These are phyloP conservation scores for Alauda arvensis DNA, from an alignment of 2,797 vertebrate species.

Conservation along the genomic window DNA sequence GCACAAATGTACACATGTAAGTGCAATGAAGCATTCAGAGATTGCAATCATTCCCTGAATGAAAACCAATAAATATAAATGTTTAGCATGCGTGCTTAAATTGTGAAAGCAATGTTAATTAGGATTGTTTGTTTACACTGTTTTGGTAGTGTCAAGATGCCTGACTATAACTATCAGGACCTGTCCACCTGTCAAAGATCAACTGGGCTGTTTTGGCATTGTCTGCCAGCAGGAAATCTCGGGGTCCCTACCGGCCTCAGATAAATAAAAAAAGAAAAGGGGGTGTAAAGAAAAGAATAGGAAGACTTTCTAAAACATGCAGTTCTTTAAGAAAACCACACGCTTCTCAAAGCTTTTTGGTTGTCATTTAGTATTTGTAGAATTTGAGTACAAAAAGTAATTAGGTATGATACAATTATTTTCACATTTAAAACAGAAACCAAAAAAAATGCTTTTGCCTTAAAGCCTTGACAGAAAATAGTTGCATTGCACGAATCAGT, in stretches of 20 bases:
- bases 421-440: slow-evolving; percentile 26
- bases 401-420: slow-evolving; percentile 42
- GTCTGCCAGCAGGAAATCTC: slow-evolving; percentile 70
- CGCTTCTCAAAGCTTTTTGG: slow-evolving; percentile 59
- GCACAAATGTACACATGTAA: background rate
- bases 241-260: slow-evolving; percentile 53
- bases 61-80: slow-evolving; percentile 55
- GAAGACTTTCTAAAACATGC: slow-evolving; percentile 65
- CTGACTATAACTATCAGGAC: slow-evolving; percentile 73
- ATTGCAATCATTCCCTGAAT: background rate
- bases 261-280: slow-evolving; percentile 44
- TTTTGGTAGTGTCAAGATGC: slow-evolving; percentile 69
- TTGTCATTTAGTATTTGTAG: slow-evolving; percentile 69
- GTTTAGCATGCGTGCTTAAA: slow-evolving; percentile 73
- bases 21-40: background rate
- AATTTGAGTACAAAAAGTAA: slow-evolving; percentile 69
- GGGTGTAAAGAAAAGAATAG: background rate
- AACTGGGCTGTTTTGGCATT: slow-evolving; percentile 70
- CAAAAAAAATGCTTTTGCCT: slow-evolving; percentile 29
- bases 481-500: slow-evolving; percentile 37
- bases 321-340: slow-evolving; percentile 72
- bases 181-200: slow-evolving; percentile 77
- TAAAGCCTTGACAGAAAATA: slow-evolving; percentile 52
- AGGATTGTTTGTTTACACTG: slow-evolving; percentile 71
- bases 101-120: slow-evolving; percentile 68